Evolutionary conservation across 2,797 vertebrate genomes (phyloP), one percentile per base, ranked within the genome.

Genomic region (Helostoma temminkii): DNA sequence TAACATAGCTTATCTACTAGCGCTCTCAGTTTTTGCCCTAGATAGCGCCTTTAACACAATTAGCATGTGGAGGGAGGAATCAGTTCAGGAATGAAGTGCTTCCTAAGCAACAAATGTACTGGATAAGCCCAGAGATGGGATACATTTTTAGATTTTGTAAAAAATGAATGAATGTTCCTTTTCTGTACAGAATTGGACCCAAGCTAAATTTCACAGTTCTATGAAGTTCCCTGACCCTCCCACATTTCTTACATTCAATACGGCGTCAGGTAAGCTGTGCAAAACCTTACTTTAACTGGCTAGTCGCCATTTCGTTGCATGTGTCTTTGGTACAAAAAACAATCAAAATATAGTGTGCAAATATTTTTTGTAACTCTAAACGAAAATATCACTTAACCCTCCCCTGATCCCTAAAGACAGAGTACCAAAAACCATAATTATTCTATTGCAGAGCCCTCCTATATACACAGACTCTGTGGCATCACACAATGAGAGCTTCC

Each of bases 281-380:
- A 99, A 99, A 99, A 96, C 97, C 97, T 97, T 97, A 97, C 97
- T 97, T 96, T 96, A 95, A 96, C 97, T 97, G 97, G 97, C 98
- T 96, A 95, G 95, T 95, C 78, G 96, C 97, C 97, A 96, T 96
- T 97, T 96, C 96, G 95, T 99, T 98, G 96, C 96, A 98, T 98
- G 97, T 97, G 95, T 99, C 98, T 99, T 99, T 99, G 97, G 98
- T 99, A 99, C 96, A 98, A 99, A 99, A 97, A 95, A 94, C 93
- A 94, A 95, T 94, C 92, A 94, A 94, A 98, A 96, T 96, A 96
- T 97, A 97, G 96, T 99, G 98, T 99, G 97, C 97, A 99, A 98
- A 97, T 96, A 95, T 96, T 95, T 94, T 95, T 93, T 95, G 94
- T 97, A 95, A 94, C 93, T 95, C 86, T 86, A 93, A 89, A 92